Conservation (phyloP, 2,888 invertebrate genomes). For the Holacanthella duospinosa region DNA sequence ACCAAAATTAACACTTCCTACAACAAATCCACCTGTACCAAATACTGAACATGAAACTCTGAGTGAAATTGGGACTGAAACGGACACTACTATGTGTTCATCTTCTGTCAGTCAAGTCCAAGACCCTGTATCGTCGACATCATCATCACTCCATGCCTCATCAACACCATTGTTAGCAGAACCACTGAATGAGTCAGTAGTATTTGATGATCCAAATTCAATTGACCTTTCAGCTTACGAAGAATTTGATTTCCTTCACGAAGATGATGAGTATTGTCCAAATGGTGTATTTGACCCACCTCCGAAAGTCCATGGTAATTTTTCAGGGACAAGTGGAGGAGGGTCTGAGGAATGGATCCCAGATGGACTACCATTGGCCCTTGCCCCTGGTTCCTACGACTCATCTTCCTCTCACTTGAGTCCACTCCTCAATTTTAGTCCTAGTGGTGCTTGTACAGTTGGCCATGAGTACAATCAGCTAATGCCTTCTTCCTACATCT, state of each 20-base stretch:
- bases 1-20: not conserved
- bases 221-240: conserved; percentile 12
- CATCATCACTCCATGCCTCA: not conserved
- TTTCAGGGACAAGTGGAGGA: not conserved
- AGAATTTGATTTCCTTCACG: conserved; percentile 25
- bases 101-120: not conserved
- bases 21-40: not conserved
- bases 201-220: conserved; percentile 5
- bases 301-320: not conserved
- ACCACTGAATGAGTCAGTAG: not conserved
- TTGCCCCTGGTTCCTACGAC: not conserved
- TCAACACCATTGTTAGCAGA: not conserved
- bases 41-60: not conserved
- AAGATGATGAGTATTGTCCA: conserved; percentile 35
- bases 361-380: not conserved
- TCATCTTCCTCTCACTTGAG: not conserved
- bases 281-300: conserved; percentile 20
- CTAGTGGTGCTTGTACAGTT: not conserved
- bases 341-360: not conserved
- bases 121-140: not conserved
- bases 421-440: conserved; percentile 3
- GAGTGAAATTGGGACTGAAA: not conserved
- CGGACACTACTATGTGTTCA: conserved; percentile 6
- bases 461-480: conserved; percentile 23
- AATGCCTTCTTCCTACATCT: conserved; percentile 18